phyloP scores from a whole-genome alignment of 2,888 invertebrate genomes.

The Cordilura impudica region DNA sequence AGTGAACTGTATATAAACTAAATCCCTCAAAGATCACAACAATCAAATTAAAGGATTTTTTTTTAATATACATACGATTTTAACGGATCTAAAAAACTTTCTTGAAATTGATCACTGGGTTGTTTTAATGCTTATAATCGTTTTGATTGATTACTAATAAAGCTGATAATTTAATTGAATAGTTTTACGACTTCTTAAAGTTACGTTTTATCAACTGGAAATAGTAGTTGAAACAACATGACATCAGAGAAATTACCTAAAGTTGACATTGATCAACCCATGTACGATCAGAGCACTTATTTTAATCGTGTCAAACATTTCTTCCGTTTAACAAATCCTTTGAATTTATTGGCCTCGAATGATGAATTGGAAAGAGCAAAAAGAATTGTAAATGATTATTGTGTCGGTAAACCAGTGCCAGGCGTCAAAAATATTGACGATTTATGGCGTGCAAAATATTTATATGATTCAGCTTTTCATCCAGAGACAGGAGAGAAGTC shows the following conservation, averaged over 20 bases:
- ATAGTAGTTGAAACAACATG: slow-evolving; percentile 49
- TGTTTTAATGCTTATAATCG: too few relatives aligned
- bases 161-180: too few relatives aligned
- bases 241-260: slow-evolving; percentile 63
- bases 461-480: slow-evolving; percentile 99
- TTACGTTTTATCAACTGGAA: slow-evolving; percentile 22
- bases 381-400: slow-evolving; percentile 87
- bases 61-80: too few relatives aligned
- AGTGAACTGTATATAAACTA: too few relatives aligned
- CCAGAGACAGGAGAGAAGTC: slow-evolving; percentile 99
- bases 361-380: slow-evolving; percentile 86
- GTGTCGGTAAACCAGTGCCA: slow-evolving; percentile 79
- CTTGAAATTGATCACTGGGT: too few relatives aligned
- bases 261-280: slow-evolving; percentile 84
- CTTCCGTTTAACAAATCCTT: slow-evolving; percentile 93
- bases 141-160: too few relatives aligned
- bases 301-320: slow-evolving; percentile 94
- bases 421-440: slow-evolving; percentile 86
- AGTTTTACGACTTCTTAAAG: too few relatives aligned
- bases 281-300: slow-evolving; percentile 95
- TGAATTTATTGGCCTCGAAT: slow-evolving; percentile 88
- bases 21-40: too few relatives aligned
- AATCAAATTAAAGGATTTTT: too few relatives aligned
- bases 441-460: slow-evolving; percentile 93
- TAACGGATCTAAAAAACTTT: too few relatives aligned